Evolutionary conservation across 2,888 invertebrate species (phyloP).

Genomic region (Hyppa rectilinea): DNA sequence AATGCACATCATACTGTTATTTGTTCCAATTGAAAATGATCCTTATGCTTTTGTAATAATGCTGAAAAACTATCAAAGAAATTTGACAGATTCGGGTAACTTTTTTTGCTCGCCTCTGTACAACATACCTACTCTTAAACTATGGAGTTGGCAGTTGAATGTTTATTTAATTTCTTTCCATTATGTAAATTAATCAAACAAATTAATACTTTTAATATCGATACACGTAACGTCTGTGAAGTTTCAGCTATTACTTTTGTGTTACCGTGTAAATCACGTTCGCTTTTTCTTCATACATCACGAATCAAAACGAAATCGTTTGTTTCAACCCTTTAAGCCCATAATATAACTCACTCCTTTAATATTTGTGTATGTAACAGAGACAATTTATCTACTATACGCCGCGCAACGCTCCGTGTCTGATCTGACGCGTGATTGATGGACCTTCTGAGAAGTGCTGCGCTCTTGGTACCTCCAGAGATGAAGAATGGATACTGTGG

Average conservation of each 20-base stretch:
- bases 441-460: slow-evolving; percentile 69
- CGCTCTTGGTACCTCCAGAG: slow-evolving; percentile 45
- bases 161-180: neutral
- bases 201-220: neutral
- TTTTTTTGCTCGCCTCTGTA: too few relatives aligned
- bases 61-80: too few relatives aligned
- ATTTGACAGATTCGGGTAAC: too few relatives aligned
- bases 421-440: slow-evolving; percentile 81
- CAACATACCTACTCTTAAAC: too few relatives aligned
- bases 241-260: neutral
- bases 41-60: too few relatives aligned
- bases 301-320: slow-evolving; percentile 35
- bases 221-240: too few relatives aligned
- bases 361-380: slow-evolving; percentile 65
- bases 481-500: slow-evolving; percentile 52
- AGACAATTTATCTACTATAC: slow-evolving; percentile 75
- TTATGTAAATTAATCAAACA: too few relatives aligned
- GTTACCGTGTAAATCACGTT: neutral
- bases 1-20: too few relatives aligned
- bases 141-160: neutral
- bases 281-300: slow-evolving; percentile 8
- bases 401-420: slow-evolving; percentile 73
- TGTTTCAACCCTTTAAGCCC: slow-evolving; percentile 25
- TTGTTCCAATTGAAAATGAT: too few relatives aligned
- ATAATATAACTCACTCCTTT: slow-evolving; percentile 36